Evolutionary conservation across 2,797 vertebrate species (phyloP).

Genomic region (Enteromius thamalakanensis): DNA sequence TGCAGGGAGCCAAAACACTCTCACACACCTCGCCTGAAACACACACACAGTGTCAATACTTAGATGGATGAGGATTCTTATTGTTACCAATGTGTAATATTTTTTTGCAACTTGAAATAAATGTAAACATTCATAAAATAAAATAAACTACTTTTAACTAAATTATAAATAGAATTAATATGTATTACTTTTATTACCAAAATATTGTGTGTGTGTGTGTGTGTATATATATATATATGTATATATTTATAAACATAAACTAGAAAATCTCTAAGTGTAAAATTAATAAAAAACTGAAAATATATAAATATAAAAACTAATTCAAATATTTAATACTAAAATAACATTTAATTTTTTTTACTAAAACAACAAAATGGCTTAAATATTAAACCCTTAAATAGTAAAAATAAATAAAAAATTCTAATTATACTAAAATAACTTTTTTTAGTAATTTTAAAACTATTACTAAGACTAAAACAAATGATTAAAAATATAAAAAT

Average conservation of each 20-base stretch:
- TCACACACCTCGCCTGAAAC: slow-evolving; percentile 89
- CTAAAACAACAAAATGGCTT: neutral
- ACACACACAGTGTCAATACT: slow-evolving; percentile 1
- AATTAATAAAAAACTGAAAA: neutral
- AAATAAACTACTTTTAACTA: neutral
- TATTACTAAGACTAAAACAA: neutral
- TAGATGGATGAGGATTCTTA: neutral
- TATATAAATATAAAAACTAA: neutral
- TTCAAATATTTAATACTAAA: neutral
- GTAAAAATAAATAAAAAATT: neutral
- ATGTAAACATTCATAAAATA: neutral
- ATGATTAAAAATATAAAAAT: neutral
- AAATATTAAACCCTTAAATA: neutral
- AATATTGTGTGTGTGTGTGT: too few relatives aligned
- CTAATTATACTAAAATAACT: neutral
- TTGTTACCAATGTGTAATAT: neutral
- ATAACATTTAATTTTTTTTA: neutral
- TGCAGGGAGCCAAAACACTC: slow-evolving; percentile 88
- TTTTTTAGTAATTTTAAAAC: neutral
- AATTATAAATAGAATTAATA: neutral
- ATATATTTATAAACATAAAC: too few relatives aligned
- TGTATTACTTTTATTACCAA: neutral
- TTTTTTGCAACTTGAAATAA: neutral
- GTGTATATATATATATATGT: too few relatives aligned
- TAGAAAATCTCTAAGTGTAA: neutral